These are phyloP conservation scores for Ursus arctos DNA, from an alignment of 2,113 vertebrate genomes.

Conservation along the genomic window DNA sequence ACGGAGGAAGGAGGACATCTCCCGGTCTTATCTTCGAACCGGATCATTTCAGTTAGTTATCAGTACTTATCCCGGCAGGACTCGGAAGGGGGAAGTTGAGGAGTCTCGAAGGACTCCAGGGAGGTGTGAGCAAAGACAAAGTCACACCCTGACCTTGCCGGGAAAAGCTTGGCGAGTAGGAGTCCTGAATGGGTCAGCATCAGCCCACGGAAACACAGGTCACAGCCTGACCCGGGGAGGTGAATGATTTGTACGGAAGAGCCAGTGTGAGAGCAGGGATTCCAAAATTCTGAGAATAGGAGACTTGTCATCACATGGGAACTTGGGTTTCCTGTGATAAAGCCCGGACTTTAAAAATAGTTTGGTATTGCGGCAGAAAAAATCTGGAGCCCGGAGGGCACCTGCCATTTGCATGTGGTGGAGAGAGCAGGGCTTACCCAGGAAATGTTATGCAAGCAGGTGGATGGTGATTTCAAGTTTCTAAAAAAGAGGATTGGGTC, in stretches of 20 bases:
- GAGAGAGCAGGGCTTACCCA: neutral
- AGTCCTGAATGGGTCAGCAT: rapidly evolving
- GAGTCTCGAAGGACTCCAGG: rapidly evolving
- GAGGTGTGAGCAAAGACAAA: too few species aligned
- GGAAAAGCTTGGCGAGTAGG: too few species aligned
- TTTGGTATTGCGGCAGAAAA: neutral
- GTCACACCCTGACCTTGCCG: neutral
- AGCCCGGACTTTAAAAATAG: neutral
- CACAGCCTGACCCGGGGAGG: neutral
- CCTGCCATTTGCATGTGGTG: rapidly evolving
- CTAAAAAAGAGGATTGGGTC: too few species aligned
- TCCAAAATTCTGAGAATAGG: neutral
- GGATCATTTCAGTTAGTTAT: rapidly evolving
- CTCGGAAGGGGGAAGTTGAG: rapidly evolving
- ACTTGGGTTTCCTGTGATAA: neutral
- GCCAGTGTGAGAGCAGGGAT: rapidly evolving
- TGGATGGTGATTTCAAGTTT: neutral
- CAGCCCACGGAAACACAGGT: rapidly evolving
- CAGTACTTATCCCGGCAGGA: neutral
- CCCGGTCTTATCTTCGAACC: neutral
- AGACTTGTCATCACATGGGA: neutral
- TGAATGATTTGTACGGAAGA: neutral
- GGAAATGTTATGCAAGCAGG: too few species aligned
- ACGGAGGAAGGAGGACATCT: neutral
- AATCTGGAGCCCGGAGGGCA: rapidly evolving